Conservation (phyloP, 2,113 vertebrate species). For the Heptranchias perlo region DNA sequence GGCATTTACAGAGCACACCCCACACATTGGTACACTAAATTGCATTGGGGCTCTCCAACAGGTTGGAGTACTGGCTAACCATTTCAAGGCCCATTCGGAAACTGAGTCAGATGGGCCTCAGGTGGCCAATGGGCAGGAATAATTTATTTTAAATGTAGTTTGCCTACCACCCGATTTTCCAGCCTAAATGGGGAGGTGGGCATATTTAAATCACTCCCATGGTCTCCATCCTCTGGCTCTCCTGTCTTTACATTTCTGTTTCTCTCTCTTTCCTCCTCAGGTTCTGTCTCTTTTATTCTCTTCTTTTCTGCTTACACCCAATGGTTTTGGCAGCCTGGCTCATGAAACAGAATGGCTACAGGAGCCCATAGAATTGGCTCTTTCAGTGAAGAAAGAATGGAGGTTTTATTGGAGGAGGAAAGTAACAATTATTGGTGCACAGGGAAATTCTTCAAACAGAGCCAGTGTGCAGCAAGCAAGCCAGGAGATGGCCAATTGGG, state of each 20-base stretch:
- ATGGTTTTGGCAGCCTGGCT: background rate
- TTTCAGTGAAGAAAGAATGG: background rate
- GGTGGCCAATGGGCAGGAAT: background rate
- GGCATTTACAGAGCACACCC: no score
- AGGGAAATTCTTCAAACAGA: background rate
- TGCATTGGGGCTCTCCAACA: background rate
- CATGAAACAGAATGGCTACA: background rate
- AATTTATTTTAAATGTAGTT: background rate
- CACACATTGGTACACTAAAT: background rate
- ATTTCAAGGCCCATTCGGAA: background rate
- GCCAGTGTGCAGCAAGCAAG: background rate
- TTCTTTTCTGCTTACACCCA: background rate
- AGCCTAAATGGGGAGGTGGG: background rate
- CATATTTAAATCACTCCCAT: background rate
- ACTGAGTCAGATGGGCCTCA: background rate
- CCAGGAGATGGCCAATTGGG: background rate
- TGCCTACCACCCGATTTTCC: no score
- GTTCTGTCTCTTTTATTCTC: background rate
- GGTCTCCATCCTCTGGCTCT: background rate
- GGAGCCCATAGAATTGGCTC: background rate
- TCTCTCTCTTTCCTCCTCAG: background rate
- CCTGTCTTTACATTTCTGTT: background rate
- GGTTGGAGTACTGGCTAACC: background rate
- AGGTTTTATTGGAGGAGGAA: background rate
- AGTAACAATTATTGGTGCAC: background rate